Base-by-base conservation (phyloP, 2,888 invertebrate genomes). In the Octodonta nipae region DNA sequence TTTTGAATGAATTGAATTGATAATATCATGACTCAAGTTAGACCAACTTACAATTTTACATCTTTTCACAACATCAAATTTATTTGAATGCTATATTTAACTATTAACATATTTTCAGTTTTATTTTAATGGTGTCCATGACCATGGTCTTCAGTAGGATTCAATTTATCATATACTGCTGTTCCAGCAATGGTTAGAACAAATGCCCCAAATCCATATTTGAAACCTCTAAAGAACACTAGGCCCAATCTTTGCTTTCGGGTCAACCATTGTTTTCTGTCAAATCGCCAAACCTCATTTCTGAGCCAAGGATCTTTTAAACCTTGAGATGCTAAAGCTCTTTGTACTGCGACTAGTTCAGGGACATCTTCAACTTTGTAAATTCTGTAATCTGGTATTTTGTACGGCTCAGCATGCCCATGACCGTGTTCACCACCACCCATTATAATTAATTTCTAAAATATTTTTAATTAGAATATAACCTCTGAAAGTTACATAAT, bases 291-390 rank as follows among this genome's bases (percentile, higher is more conserved):
- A 0, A 79, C 83, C 61, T 87, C 80, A 58, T 88, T 89, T 52
- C 88, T 76, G 30, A 86, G 64, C 89, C 89, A 89, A 0, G 89
- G 89, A 60, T 89, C 87, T 38, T 71, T 73, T 2, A 89, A 60
- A 3, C 87, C 87, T 50, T 74, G 71, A 22, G 70, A 62, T 0
- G 73, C 77, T 10, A 89, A 65, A 1, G 71, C 71, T 38, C 68
- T 63, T 55, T 79, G 67, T 0, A 82, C 66, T 44, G 69, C 62
- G 39, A 75, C 56, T 28, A 88, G 60, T 47, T 78, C 59, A 0
- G 78, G 74, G 13, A 71, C 68, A 46, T 79, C 72, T 50, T 82
- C 75, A 6, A 80, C 70, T 57, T 78, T 77, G 57, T 82, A 89
- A 26, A 71, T 69, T 26, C 67, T 69, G 47, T 78, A 73, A 56